These are phyloP conservation scores for Terebella lapidaria DNA, from an alignment of 2,888 invertebrate genomes.

Conservation along the genomic window DNA sequence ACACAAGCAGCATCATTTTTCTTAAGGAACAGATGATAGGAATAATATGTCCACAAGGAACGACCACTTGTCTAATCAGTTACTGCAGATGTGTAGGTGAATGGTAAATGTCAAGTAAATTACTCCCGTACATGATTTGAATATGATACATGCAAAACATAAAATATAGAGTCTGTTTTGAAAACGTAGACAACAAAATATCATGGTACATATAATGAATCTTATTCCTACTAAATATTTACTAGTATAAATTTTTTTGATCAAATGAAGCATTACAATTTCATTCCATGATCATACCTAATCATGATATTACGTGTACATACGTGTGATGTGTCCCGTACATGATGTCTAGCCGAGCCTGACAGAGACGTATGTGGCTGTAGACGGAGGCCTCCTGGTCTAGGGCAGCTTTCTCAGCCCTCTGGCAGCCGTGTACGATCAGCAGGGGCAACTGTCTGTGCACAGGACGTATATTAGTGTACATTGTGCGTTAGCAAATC, in stretches of 20 bases:
- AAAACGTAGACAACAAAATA: too few relatives aligned
- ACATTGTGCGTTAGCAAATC: too few relatives aligned
- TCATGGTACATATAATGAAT: too few relatives aligned
- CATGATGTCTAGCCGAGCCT: constrained; percentile 64
- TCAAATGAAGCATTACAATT: not conserved
- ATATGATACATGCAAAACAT: too few relatives aligned
- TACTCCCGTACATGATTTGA: too few relatives aligned
- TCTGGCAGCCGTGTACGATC: constrained; percentile 72
- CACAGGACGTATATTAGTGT: too few relatives aligned
- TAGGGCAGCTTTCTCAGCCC: constrained; percentile 58
- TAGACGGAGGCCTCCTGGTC: constrained; percentile 46
- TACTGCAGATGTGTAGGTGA: too few relatives aligned
- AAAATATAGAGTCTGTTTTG: too few relatives aligned
- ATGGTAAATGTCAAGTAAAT: too few relatives aligned
- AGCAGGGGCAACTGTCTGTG: constrained; percentile 57
- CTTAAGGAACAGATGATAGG: constrained; percentile 27
- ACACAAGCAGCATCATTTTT: constrained; percentile 82
- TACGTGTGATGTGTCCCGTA: constrained; percentile 86
- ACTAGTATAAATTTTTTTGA: too few relatives aligned
- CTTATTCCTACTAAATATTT: too few relatives aligned
- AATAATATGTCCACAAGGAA: not conserved
- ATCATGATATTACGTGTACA: constrained; percentile 44
- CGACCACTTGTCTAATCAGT: not conserved
- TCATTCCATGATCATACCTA: too few relatives aligned
- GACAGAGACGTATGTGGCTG: constrained; percentile 46